Base-by-base conservation (phyloP, 2,113 vertebrate genomes). In the Urocynchramus pylzowi region DNA sequence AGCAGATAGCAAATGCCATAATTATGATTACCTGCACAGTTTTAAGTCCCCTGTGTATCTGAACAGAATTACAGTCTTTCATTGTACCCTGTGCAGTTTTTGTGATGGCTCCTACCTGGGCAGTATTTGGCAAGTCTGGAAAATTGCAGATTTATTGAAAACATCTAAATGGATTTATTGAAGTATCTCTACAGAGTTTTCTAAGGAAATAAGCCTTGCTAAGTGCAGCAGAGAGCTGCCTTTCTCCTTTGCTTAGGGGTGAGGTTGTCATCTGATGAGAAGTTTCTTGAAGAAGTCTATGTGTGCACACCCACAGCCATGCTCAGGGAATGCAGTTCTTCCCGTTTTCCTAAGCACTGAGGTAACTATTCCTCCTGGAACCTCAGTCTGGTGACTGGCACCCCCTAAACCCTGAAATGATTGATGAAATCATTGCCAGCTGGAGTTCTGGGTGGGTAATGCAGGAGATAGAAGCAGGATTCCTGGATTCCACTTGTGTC, bases 401-500 rank as follows among this genome's bases (percentile, higher is more conserved):
- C 27, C 85, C 57, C 17, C 21, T 75, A 28, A 83, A 53, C 16
- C 21, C 42, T 53, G 73, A 85, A 74, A 57, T 50, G 42, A 67
- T 59, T 70, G 87, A 88, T 56, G 52, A 71, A 89, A 88, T 92
- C 90, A 18, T 74, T 93, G 59, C 93, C 90, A 84, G 83, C 68
- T 47, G 42, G 47, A 80, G 76, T 56, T 23, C 52, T 90, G 92
- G 71, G 64, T 91, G 64, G 79, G 79, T 88, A 59, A 37, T 1
- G 4, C 53, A 33, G 68, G 75, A 91, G 76, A 33, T 37, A 31
- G 89, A 67, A 54, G 57, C 42, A 80, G 47, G 42, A 86, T 85
- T 88, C 91, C 93, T 95, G 93, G 54, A 70, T 93, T 93, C 91
- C 47, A 16, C 50, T 86, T 52, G 35, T 41, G 67, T 77, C 90